phyloP scores from a whole-genome alignment of 1,140 invertebrate species.

The Wiebesia pumilae region DNA sequence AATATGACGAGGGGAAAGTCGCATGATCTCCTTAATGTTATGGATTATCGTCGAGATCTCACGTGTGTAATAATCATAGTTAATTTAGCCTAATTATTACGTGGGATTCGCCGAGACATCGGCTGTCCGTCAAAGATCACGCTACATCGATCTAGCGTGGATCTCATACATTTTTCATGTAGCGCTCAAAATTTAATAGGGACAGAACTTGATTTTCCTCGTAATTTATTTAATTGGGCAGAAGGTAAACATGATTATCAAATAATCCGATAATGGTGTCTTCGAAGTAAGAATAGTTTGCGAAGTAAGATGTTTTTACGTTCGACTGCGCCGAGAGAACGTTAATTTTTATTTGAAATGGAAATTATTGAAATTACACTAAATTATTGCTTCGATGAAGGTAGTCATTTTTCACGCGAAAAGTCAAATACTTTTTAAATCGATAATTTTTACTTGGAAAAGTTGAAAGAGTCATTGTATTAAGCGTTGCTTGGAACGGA shows the following conservation, averaged over 20 bases:
- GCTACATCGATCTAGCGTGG: constrained; percentile 50
- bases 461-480: background rate
- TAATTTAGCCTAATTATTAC: constrained; percentile 66
- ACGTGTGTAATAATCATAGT: constrained; percentile 40
- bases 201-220: background rate
- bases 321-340: too few species aligned
- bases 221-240: background rate
- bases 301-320: background rate
- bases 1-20: constrained; percentile 14
- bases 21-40: constrained; percentile 10
- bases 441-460: background rate
- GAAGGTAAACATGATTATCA: background rate
- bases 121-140: constrained; percentile 65
- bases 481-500: background rate
- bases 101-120: constrained; percentile 58
- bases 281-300: background rate
- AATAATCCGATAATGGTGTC: too few species aligned
- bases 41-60: constrained; percentile 11
- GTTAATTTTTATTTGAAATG: too few species aligned
- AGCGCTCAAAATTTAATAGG: background rate
- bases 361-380: too few species aligned
- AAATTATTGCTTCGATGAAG: too few species aligned
- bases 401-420: background rate
- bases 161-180: background rate
- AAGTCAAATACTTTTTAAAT: background rate